Conservation (phyloP, 2,888 invertebrate species). For the Morpho achilles region DNA sequence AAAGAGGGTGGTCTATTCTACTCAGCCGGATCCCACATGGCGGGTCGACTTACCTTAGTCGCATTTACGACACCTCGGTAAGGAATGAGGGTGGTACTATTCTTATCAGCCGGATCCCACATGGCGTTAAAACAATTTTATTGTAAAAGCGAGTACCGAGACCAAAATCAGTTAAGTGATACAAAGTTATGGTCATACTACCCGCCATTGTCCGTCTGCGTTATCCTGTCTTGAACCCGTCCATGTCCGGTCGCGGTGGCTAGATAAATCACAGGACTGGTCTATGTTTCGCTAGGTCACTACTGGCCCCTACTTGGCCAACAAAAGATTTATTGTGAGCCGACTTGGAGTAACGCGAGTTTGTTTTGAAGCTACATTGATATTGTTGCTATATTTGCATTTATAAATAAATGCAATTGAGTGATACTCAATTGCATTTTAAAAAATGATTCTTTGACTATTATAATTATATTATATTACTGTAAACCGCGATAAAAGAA, state of each 20-base stretch:
- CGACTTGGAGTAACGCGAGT: conserved; percentile 3
- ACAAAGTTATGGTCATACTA: conserved; percentile 5
- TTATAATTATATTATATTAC: too few relatives aligned
- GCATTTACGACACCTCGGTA: too few relatives aligned
- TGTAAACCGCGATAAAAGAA: too few relatives aligned
- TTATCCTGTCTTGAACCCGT: conserved; percentile 22
- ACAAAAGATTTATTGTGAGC: conserved; percentile 15
- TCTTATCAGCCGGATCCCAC: too few relatives aligned
- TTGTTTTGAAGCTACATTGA: conserved; percentile 5
- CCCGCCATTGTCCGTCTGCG: conserved; percentile 8
- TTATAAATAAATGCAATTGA: too few relatives aligned
- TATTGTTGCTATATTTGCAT: background rate
- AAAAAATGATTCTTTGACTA: background rate
- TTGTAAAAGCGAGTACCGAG: too few relatives aligned
- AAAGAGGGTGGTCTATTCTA: too few relatives aligned
- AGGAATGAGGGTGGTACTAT: too few relatives aligned
- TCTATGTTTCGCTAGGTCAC: conserved; percentile 46
- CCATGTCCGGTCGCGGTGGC: conserved; percentile 27
- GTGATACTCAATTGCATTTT: background rate
- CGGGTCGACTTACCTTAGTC: too few relatives aligned
- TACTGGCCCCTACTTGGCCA: conserved; percentile 22
- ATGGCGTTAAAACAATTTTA: too few relatives aligned
- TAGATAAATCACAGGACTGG: conserved; percentile 41
- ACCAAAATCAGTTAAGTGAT: too few relatives aligned
- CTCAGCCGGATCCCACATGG: too few relatives aligned